Conservation (phyloP, 1,140 invertebrate genomes). For the Drosophila quadrilineata region DNA sequence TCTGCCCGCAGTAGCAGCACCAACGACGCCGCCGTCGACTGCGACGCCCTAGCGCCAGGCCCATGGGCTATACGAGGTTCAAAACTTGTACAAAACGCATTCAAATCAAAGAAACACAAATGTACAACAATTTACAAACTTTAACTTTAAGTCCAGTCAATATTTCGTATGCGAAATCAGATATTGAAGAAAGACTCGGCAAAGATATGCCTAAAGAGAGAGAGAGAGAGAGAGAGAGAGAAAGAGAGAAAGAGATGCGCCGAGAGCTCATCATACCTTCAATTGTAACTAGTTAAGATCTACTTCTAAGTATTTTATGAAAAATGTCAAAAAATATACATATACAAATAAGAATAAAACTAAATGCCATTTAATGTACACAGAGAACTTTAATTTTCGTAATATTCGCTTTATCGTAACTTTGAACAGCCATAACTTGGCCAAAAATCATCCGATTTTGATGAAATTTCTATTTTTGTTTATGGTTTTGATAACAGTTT, state of each 20-base stretch:
- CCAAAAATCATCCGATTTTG: background rate
- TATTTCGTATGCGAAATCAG: constrained; percentile 47
- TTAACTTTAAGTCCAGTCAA: constrained; percentile 43
- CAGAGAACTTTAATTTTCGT: background rate
- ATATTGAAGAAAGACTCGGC: too few species aligned
- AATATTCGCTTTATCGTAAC: background rate
- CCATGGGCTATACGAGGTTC: constrained; percentile 43
- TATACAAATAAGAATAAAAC: constrained; percentile 32
- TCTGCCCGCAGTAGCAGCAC: background rate
- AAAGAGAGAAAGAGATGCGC: background rate
- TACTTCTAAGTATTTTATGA: constrained; percentile 16
- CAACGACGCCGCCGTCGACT: too few species aligned
- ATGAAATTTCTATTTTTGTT: too few species aligned
- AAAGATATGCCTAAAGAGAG: too few species aligned
- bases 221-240: background rate
- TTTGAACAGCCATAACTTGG: too few species aligned
- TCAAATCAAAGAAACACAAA: constrained; percentile 67
- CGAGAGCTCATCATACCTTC: too few species aligned
- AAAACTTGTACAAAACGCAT: constrained; percentile 61
- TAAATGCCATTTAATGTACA: constrained; percentile 46
- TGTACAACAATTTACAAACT: constrained; percentile 25
- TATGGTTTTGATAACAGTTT: too few species aligned
- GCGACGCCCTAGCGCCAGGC: background rate
- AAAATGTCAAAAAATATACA: too few species aligned
- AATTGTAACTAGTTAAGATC: constrained; percentile 2